These are phyloP conservation scores for Peromyscus attwateri DNA, from an alignment of 2,797 vertebrate genomes.

Conservation along the genomic window DNA sequence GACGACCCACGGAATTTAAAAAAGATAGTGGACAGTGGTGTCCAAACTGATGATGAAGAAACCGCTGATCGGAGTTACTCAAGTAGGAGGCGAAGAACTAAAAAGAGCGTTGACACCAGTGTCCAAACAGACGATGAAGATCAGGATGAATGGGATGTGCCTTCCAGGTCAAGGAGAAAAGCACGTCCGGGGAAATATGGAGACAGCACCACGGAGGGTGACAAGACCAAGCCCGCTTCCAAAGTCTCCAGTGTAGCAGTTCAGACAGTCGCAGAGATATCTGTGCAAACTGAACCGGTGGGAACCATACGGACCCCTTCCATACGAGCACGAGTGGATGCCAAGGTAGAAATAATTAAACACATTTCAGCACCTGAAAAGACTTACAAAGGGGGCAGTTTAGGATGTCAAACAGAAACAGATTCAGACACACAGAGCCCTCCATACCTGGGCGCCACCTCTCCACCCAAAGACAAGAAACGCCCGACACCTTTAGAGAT, in stretches of 20 bases:
- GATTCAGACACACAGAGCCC: conserved; percentile 93
- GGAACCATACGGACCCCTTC: conserved; percentile 96
- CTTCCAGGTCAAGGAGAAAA: conserved; percentile 93
- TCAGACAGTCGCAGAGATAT: conserved; percentile 99
- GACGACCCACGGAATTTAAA: conserved; percentile 90
- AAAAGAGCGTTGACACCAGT: conserved; percentile 95
- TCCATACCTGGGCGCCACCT: conserved; percentile 89
- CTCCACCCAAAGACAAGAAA: conserved; percentile 94
- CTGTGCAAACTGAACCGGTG: conserved; percentile 98
- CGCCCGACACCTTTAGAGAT: conserved; percentile 94
- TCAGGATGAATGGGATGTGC: conserved; percentile 97
- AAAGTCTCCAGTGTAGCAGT: conserved; percentile 98
- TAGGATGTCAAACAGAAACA: conserved; percentile 97
- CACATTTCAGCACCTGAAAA: conserved; percentile 98
- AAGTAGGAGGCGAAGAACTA: conserved; percentile 93
- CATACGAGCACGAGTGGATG: conserved; percentile 93
- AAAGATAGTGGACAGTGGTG: conserved; percentile 96
- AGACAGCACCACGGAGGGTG: conserved; percentile 88
- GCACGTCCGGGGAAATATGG: conserved; percentile 92
- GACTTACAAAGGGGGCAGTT: conserved; percentile 95
- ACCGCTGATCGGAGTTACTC: conserved; percentile 92
- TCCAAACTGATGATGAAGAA: conserved; percentile 98
- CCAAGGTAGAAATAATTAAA: conserved; percentile 97
- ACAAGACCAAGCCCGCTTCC: conserved; percentile 92
- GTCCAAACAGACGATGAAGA: conserved; percentile 98